Evolutionary conservation across 2,888 invertebrate species (phyloP).

Genomic region (Cynaeus angustus): DNA sequence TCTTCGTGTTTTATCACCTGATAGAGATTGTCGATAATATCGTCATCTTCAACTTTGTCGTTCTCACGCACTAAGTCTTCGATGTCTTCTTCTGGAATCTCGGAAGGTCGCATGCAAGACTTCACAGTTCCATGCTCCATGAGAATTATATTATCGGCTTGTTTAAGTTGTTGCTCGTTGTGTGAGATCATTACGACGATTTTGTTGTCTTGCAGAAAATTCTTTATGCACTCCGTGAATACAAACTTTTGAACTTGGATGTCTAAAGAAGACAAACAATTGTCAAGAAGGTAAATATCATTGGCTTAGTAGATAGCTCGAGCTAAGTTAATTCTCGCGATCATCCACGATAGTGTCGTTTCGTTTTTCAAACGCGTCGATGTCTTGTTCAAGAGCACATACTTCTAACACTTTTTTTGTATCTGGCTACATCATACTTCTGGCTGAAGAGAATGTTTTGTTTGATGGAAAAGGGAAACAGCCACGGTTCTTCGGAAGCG

Average conservation of each 20-base stretch:
- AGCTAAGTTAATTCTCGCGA: slow-evolving; percentile 67
- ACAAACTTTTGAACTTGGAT: slow-evolving; percentile 59
- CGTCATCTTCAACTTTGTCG: neutral
- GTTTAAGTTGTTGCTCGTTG: slow-evolving; percentile 57
- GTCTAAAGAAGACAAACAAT: slow-evolving; percentile 62
- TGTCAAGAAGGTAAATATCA: slow-evolving; percentile 65
- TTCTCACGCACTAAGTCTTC: slow-evolving; percentile 13
- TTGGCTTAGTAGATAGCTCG: slow-evolving; percentile 62
- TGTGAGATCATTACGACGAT: slow-evolving; percentile 61
- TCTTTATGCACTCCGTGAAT: slow-evolving; percentile 61
- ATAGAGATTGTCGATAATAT: slow-evolving; percentile 14
- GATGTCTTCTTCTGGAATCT: slow-evolving; percentile 21
- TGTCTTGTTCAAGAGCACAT: slow-evolving; percentile 68
- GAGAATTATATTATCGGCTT: slow-evolving; percentile 71
- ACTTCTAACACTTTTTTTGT: slow-evolving; percentile 66
- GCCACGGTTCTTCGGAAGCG: slow-evolving; percentile 65
- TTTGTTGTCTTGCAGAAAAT: slow-evolving; percentile 62
- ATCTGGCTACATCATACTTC: slow-evolving; percentile 63
- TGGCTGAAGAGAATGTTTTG: slow-evolving; percentile 68
- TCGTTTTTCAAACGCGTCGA: no score
- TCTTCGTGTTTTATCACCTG: neutral
- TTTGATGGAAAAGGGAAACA: slow-evolving; percentile 63
- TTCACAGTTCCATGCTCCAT: slow-evolving; percentile 52
- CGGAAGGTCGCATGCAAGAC: slow-evolving; percentile 63
- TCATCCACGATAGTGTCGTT: slow-evolving; percentile 77